Evolutionary conservation across 2,113 vertebrate species (phyloP), one percentile per base, ranked within the genome.

Genomic region (Hemiprocne comata): DNA sequence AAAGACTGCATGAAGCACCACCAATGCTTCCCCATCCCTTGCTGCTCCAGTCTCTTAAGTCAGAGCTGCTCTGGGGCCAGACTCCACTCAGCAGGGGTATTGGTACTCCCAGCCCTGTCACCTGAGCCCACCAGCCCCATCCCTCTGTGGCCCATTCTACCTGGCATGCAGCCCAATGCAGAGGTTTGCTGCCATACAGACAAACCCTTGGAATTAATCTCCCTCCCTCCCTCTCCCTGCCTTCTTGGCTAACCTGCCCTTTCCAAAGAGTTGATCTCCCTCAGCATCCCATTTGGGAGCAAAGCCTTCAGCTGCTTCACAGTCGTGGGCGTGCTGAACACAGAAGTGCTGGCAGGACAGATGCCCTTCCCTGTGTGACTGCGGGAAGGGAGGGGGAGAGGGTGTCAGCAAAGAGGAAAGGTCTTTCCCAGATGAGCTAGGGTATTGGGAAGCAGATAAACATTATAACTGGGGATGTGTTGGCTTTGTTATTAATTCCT

Each of bases 311-410:
- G 50, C 42, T 48, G 26, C 31, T 48, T 62, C 20, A 4, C 17
- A 5, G 15, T 10, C 20, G 4, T 10, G 17, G 15, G 8, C 46
- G 23, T 11, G 20, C 19, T 33, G 38, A 36, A 7, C 11, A 8
- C 11, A 4, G 14, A 8, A 17, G 38, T 61, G 60, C 36, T 34
- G 10, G 10, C 2, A 1, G 21, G 36, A 9, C 54, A 31, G 6
- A 4, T 31, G 19, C 11, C 14, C 1, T 0, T 38, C 20, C 34
- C 34, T 17, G 11, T 33, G 53, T 33, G 28, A 33, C 33, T 40
- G 23, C 17, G 24, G 67, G 42, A 44, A 53, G 26, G 13, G 2
- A 46, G 55, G 48, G 7, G 46, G n/a, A 48, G 20, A 34, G 71
- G 28, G 12, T 38, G 10, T 44, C 38, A 20, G 20, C 17, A n/a